phyloP scores from a whole-genome alignment of 2,888 invertebrate species.

The Ditula angustiorana region DNA sequence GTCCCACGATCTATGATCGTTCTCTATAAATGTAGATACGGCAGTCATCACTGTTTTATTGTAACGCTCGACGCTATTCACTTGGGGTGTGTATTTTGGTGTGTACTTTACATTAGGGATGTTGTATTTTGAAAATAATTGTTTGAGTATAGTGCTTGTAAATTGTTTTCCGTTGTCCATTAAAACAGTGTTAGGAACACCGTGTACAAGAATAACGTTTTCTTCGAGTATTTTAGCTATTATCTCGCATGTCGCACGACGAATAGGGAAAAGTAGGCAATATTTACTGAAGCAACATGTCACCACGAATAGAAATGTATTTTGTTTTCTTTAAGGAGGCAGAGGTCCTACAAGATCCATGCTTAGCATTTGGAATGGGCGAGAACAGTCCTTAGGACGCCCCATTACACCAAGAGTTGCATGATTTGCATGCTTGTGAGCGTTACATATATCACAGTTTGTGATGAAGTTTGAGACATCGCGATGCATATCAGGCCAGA shows the following conservation, averaged over 20 bases:
- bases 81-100: background rate
- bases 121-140: conserved; percentile 15
- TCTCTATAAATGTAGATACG: too few relatives aligned
- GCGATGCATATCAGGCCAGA: conserved; percentile 31
- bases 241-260: background rate
- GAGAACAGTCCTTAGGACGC: too few relatives aligned
- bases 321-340: background rate
- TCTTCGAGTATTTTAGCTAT: background rate
- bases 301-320: background rate
- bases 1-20: too few relatives aligned
- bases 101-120: conserved; percentile 12
- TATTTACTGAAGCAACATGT: too few relatives aligned
- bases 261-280: background rate
- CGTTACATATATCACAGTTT: conserved; percentile 3
- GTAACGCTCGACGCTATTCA: too few relatives aligned
- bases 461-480: conserved; percentile 14
- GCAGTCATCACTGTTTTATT: too few relatives aligned
- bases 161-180: too few relatives aligned
- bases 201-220: background rate
- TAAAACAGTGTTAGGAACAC: background rate
- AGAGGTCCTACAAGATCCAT: conserved; percentile 23
- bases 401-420: conserved; percentile 38
- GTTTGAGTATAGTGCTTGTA: conserved; percentile 5
- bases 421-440: conserved; percentile 28
- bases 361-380: too few relatives aligned